Percentiles rank a stretch among this genome's conserved stretches.
Conservation (phyloP, 2,888 invertebrate species). For the Alviniconcha strummeri region DNA sequence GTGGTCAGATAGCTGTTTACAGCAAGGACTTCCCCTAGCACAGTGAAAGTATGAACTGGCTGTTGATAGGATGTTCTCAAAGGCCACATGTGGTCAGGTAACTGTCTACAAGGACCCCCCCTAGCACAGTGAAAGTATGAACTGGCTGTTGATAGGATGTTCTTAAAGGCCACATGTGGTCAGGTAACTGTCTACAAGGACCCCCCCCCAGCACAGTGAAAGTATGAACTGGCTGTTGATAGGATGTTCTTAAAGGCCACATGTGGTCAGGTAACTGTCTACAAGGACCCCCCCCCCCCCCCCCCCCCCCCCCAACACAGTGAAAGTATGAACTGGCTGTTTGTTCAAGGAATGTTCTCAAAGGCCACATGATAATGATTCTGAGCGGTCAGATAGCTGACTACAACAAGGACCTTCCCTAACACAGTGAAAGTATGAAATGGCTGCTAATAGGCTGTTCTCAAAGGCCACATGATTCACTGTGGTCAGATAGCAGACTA, state of each 20-base stretch:
- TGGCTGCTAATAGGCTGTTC: neutral
- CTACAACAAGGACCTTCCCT: conserved; percentile 73
- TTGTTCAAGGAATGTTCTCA: neutral
- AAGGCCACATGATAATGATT: conserved; percentile 64
- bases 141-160: neutral
- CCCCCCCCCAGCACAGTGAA: too few species aligned
- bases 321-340: conserved; percentile 42
- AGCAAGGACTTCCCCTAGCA: conserved; percentile 68
- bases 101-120: too few species aligned
- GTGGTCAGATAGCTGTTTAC: conserved; percentile 74
- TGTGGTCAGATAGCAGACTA: conserved; percentile 74
- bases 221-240: too few species aligned
- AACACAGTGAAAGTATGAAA: conserved; percentile 67
- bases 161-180: conserved; percentile 51
- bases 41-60: too few species aligned
- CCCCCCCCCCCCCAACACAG: conserved; percentile 65
- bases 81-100: conserved; percentile 70
- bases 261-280: conserved; percentile 74
- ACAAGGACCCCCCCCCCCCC: conserved; percentile 56
- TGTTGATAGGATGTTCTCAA: conserved; percentile 26
- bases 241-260: conserved; percentile 59
- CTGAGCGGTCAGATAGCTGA: conserved; percentile 74
- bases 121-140: too few species aligned
- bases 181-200: too few species aligned
- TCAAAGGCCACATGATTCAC: conserved; percentile 68